Base-by-base conservation (phyloP, 2,797 vertebrate species). In the Epinephelus malabaricus region DNA sequence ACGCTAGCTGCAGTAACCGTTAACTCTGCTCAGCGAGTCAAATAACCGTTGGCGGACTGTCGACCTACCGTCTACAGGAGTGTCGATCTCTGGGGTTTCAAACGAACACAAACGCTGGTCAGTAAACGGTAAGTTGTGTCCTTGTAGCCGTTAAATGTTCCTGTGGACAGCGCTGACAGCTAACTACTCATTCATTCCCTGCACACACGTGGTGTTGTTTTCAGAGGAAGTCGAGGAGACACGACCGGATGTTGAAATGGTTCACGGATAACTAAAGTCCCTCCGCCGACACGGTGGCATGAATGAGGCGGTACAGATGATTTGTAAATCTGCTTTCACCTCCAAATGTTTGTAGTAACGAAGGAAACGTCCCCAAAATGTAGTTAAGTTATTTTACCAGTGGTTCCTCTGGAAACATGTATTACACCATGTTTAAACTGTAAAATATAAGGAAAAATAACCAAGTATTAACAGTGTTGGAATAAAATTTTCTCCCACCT, bases 141-240 rank as follows among this genome's bases (percentile, higher is more conserved):
- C 1, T 50, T 55, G n/a, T 18, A 1, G 51, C 5, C 0, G 58
- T 0, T 51, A 7, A 38, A 11, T 1, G 19, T 17, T 8, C 47
- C 1, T 3, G 63, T 34, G 30, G 5, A n/a, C 0, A 0, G 25
- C 0, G 3, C 46, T 59, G 70, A 78, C 76, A 68, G 73, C 11
- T 1, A 49, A 9, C 46, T 11, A 1, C 19, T 1, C 66, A 54
- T 82, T 77, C 73, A 69, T 58, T 73, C 25, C 1, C 10, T 27
- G 2, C 50, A n/a, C 75, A 86, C 92, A 90, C 75, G 91, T 90
- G 91, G 77, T 49, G 21, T 89, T 92, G 90, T 92, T 92, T 88
- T 94, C 66, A 67, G 38, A 4, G 93, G 90, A 94, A 92, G 87
- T 81, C 0, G 50, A 17, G 50, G 6, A 1, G 3, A 15, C 2